Evolutionary conservation across 2,888 invertebrate genomes (phyloP).

Genomic region (Drosophila yooni): DNA sequence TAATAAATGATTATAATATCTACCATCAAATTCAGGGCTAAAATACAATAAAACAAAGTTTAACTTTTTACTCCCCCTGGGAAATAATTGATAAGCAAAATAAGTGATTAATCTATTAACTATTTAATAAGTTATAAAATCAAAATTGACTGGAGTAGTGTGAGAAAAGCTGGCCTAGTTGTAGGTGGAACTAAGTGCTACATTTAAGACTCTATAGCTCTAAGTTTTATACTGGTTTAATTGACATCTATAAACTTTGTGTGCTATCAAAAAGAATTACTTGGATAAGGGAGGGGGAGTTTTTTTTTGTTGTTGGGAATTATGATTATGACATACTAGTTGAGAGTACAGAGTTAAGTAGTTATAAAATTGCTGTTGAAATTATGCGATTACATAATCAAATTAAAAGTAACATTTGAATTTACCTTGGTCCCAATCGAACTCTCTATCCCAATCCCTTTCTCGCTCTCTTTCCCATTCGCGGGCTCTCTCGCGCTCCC

Average conservation of each 20-base stretch:
- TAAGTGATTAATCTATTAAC: constrained; percentile 1
- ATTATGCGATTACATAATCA: constrained; percentile 49
- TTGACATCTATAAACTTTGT: constrained; percentile 12
- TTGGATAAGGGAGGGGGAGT: not conserved
- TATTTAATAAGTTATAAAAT: not conserved
- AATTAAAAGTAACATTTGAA: constrained; percentile 54
- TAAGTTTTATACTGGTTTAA: constrained; percentile 23
- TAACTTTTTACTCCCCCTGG: not conserved
- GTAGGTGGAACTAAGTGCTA: constrained; percentile 24
- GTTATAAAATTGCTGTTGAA: constrained; percentile 38
- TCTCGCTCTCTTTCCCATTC: constrained; percentile 85
- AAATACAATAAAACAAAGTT: not conserved
- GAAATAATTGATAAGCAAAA: not conserved
- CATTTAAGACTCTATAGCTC: constrained; percentile 29
- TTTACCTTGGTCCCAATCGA: constrained; percentile 85
- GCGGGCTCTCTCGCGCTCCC: constrained; percentile 84
- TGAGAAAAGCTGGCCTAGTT: constrained; percentile 27
- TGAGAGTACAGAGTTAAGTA: constrained; percentile 15
- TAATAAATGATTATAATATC: not conserved
- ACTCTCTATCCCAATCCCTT: constrained; percentile 85
- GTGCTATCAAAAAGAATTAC: constrained; percentile 33
- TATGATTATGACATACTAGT: constrained; percentile 27
- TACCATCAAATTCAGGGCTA: not conserved
- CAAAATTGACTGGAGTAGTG: constrained; percentile 15
- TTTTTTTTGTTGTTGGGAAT: not conserved